Evolutionary conservation across 2,797 vertebrate species (phyloP), one percentile per base, ranked within the genome.

Genomic region (Pitangus sulphuratus): DNA sequence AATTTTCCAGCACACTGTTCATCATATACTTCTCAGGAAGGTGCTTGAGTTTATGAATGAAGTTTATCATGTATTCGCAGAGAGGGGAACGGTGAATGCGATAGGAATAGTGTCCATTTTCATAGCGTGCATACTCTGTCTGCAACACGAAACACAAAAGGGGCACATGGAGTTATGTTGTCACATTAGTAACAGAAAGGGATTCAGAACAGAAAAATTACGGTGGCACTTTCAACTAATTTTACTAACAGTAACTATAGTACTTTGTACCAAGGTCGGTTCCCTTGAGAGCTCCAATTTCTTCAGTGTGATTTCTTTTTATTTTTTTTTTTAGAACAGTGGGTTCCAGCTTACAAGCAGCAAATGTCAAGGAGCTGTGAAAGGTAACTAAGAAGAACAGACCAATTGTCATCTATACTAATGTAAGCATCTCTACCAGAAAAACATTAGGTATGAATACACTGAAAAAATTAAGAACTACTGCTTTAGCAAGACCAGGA

Each of bases 1-100:
- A 99, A 97, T 99, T 99, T 97, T 99, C 99, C 98, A 99, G 98
- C 74, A 99, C 99, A 3, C 99, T 99, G 98, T 99, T 99, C 99
- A 99, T 99, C 99, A 99, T 99, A 92, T 99, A 99, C 95, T 99
- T 99, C 98, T 99, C 99, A 0, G 99, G 99, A 86, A 99, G 98
- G 89, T 99, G 99, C 97, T 99, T 99, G 80, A 99, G 98, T 97
- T 99, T 99, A 93, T 99, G 99, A 96, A 99, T 99, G 97, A 99
- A 99, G 97, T 99, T 99, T 97, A 99, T 99, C 99, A 99, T 99
- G 97, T 99, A 99, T 96, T 99, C 99, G 37, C 99, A 99, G 88
- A 99, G 98, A 1, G 99, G 99, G 24, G 99, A 99, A 51, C 99
- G 99, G 84, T 99, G 99, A 97, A 99, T 99, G 84, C 98, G 98